Conservation (phyloP, 2,113 vertebrate species). For the Calcarius ornatus region DNA sequence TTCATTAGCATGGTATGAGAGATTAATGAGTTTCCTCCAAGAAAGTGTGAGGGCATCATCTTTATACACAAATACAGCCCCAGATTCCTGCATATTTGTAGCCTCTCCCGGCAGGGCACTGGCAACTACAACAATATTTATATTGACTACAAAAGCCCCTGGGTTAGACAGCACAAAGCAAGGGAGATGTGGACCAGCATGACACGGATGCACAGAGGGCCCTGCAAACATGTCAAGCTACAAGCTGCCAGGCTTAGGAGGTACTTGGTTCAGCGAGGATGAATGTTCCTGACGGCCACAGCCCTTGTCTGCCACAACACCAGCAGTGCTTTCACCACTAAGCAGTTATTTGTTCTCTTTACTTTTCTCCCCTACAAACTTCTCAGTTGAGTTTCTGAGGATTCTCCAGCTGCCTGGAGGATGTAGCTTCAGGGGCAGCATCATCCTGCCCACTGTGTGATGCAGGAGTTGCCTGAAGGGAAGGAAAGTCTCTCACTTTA, state of each 20-base stretch:
- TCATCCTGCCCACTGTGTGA: neutral
- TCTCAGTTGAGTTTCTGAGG: neutral
- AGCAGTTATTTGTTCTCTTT: fast-evolving
- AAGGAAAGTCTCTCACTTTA: neutral
- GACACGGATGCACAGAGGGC: neutral
- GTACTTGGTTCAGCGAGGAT: neutral
- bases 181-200: neutral
- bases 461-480: neutral
- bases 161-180: neutral
- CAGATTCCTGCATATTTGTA: neutral
- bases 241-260: neutral
- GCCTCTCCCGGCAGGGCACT: neutral
- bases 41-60: neutral
- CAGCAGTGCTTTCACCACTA: neutral
- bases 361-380: neutral
- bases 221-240: neutral
- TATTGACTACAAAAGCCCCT: neutral
- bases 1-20: neutral
- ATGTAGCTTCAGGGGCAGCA: neutral
- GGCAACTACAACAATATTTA: neutral
- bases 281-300: neutral
- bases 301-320: neutral
- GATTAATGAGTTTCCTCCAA: neutral
- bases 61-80: neutral
- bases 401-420: neutral